A percentile compares a stretch with the other conserved stretches of the same genome.
Conservation (phyloP, 2,888 invertebrate genomes). For the Yponomeuta plumbellus region DNA sequence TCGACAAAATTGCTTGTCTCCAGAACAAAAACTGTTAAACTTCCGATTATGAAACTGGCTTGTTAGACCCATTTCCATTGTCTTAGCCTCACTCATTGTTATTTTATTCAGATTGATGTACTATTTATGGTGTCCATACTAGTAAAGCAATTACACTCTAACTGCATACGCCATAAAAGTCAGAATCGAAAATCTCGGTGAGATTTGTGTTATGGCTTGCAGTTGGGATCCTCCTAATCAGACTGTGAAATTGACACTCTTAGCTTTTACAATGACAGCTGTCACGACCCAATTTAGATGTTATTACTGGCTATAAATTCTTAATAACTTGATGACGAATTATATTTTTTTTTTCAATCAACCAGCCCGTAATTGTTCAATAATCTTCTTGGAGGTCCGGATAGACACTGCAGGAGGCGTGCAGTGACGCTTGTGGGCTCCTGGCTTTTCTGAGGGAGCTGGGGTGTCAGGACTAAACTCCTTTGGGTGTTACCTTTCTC, state of each 20-base stretch:
- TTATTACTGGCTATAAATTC: background rate
- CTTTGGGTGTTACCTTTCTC: too few relatives aligned
- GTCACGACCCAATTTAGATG: background rate
- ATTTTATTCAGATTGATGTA: background rate
- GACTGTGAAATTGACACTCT: conserved; percentile 9
- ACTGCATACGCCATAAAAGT: background rate
- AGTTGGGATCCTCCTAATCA: background rate
- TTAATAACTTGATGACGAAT: background rate
- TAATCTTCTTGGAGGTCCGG: too few relatives aligned
- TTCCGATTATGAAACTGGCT: background rate
- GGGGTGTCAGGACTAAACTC: too few relatives aligned
- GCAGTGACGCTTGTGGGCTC: too few relatives aligned
- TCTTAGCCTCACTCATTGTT: background rate
- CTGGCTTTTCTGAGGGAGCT: too few relatives aligned
- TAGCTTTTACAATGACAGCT: background rate
- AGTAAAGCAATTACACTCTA: background rate
- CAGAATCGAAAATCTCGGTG: background rate
- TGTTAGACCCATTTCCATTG: background rate
- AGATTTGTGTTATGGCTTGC: background rate
- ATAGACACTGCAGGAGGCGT: too few relatives aligned
- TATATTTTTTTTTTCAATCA: too few relatives aligned
- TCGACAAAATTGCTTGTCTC: background rate
- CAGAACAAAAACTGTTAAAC: background rate
- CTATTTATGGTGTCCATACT: background rate
- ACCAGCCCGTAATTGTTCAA: too few relatives aligned